Base-by-base conservation (phyloP, 2,888 invertebrate species). In the Brachycybe producta region DNA sequence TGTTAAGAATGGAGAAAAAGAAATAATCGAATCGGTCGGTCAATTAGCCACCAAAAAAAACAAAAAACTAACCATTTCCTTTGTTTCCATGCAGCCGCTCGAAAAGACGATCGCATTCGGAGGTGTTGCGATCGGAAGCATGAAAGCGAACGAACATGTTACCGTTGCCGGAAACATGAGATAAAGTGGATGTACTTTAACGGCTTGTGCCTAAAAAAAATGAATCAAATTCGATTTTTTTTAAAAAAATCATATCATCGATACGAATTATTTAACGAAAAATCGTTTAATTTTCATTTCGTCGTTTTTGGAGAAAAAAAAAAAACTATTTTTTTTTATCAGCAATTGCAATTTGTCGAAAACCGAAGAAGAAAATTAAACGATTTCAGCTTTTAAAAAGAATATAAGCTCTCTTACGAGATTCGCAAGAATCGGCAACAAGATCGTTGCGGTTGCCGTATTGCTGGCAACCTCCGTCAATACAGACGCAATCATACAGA, bases 31-130 rank as follows among this genome's bases (percentile, higher is more conserved):
- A 24, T 48, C 19, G 7, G 8, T 17, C 15, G 38, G n/a, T 38
- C 15, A 13, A 17, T 7, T 38, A n/a, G 7, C 5, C 13, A 41
- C 42, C 42, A 19, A 7, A 19, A 41, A 7, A 7, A 41, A n/a
- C n/a, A n/a, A n/a, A n/a, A n/a, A 3, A 27, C 67, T 65, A 61
- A 82, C 79, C 78, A 87, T 84, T 60, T 84, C 83, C 52, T 76
- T 75, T 5, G 84, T 82, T 56, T 77, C 77, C 68, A 87, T 84
- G 59, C 80, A 78, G 2, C 82, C 83, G 11, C 84, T 83, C 0
- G 83, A 84, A 17, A 84, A 84, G 0, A 85, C 90, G 52, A 95
- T 85, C 3, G 94, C 92, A 68, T 94, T 94, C 17, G 92, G 91
- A 2, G 92, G 91, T 0, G 92, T 92, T 41, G 90, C 91, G 13